These are phyloP conservation scores for Acanthis flammea DNA, from an alignment of 2,797 vertebrate genomes.

Conservation along the genomic window DNA sequence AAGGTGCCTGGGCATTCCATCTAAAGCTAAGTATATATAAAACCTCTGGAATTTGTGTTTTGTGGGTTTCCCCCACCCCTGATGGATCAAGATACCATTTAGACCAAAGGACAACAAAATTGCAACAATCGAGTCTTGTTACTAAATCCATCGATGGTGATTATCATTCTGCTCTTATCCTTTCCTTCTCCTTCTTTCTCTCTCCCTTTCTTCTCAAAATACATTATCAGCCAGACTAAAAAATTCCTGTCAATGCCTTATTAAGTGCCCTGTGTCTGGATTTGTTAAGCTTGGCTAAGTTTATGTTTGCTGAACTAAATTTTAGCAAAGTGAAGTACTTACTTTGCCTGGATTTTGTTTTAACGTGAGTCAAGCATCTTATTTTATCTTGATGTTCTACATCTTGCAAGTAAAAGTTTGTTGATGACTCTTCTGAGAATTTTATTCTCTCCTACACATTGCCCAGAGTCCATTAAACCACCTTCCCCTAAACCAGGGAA, in stretches of 20 bases:
- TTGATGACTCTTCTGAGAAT: background rate
- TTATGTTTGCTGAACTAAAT: background rate
- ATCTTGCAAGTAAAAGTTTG: background rate
- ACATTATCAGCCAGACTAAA: background rate
- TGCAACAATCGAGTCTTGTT: background rate
- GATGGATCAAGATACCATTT: background rate
- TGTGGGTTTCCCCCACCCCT: fast-evolving
- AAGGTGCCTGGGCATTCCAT: background rate
- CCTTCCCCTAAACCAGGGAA: background rate
- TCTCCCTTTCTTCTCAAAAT: background rate
- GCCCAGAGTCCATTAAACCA: background rate
- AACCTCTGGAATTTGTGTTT: background rate
- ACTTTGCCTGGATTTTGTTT: background rate
- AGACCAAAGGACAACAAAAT: background rate
- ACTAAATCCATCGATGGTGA: fast-evolving
- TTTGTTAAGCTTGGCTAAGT: background rate
- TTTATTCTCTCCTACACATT: background rate
- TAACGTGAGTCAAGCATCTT: background rate
- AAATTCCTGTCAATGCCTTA: background rate
- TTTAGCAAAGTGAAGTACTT: background rate
- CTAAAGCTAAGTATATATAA: background rate
- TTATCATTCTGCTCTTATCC: background rate
- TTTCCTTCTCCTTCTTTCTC: background rate
- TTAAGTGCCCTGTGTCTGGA: background rate
- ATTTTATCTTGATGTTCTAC: background rate